phyloP scores from a whole-genome alignment of 2,888 invertebrate species.

The Euclidia mi region DNA sequence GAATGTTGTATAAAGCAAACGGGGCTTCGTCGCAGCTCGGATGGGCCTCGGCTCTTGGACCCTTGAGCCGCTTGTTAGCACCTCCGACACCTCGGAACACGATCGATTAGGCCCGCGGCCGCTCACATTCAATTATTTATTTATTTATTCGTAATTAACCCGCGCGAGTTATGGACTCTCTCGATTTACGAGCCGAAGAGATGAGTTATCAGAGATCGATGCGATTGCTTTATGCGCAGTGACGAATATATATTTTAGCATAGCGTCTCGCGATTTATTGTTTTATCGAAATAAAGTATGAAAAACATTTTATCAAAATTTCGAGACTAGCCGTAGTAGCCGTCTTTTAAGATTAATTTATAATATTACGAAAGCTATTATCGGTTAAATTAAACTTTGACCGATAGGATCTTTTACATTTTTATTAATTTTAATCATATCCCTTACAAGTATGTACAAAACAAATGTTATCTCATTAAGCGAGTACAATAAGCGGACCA shows the following conservation, averaged over 20 bases:
- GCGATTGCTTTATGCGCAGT: constrained; percentile 65
- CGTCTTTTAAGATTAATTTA: too few species aligned
- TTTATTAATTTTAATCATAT: constrained; percentile 4
- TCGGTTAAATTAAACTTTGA: too few species aligned
- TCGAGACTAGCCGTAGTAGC: too few species aligned
- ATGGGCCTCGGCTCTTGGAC: constrained; percentile 28
- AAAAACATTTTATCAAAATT: too few species aligned
- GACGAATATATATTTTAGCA: constrained; percentile 54
- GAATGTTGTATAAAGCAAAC: constrained; percentile 19
- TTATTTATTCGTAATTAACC: constrained; percentile 91
- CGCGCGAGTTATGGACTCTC: constrained; percentile 83
- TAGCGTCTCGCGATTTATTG: constrained; percentile 37
- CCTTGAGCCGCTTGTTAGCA: constrained; percentile 82
- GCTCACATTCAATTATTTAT: constrained; percentile 90
- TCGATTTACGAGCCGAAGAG: constrained; percentile 81
- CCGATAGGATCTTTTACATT: too few species aligned
- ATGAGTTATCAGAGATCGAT: constrained; percentile 78
- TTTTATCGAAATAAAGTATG: background rate
- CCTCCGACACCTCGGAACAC: constrained; percentile 76
- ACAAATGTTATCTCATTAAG: constrained; percentile 77
- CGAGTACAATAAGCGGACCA: constrained; percentile 76
- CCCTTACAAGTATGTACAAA: constrained; percentile 44
- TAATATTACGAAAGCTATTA: too few species aligned
- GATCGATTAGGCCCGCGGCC: constrained; percentile 89
- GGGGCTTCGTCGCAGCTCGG: constrained; percentile 11